Conservation (phyloP, 2,113 vertebrate genomes). For the Rhinogobius similis region DNA sequence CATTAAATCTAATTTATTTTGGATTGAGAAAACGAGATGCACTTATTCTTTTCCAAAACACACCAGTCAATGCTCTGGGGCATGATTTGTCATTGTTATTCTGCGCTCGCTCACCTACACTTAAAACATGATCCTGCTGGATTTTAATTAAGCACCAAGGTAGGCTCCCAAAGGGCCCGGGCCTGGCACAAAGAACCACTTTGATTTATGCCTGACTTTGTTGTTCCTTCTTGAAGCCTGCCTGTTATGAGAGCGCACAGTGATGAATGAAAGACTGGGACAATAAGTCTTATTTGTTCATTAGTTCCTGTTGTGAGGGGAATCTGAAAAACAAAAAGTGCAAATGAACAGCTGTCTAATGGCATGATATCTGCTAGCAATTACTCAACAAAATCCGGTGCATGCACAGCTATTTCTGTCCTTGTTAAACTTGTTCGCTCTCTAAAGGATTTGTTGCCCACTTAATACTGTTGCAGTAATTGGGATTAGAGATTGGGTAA, state of each 20-base stretch:
- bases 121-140: constrained; percentile 84
- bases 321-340: constrained; percentile 48
- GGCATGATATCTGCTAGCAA: constrained; percentile 26
- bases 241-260: constrained; percentile 66
- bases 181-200: constrained; percentile 79
- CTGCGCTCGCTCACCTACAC: constrained; percentile 78
- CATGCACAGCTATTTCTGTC: constrained; percentile 10
- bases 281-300: constrained; percentile 77
- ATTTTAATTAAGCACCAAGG: constrained; percentile 84
- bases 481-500: constrained; percentile 31
- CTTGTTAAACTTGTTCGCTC: constrained; percentile 24
- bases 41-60: constrained; percentile 68
- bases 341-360: constrained; percentile 43
- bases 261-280: constrained; percentile 70
- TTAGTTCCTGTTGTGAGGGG: constrained; percentile 70
- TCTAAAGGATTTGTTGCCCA: constrained; percentile 14
- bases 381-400: constrained; percentile 26
- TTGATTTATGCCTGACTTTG: constrained; percentile 82
- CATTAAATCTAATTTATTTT: constrained; percentile 66
- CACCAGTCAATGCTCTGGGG: constrained; percentile 68
- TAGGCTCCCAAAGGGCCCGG: constrained; percentile 75
- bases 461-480: constrained; percentile 23
- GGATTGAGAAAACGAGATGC: constrained; percentile 42
- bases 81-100: constrained; percentile 83
- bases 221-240: constrained; percentile 76